These are phyloP conservation scores for Romanogobio albipinnatus DNA, from an alignment of 2,113 vertebrate species.

Conservation along the genomic window DNA sequence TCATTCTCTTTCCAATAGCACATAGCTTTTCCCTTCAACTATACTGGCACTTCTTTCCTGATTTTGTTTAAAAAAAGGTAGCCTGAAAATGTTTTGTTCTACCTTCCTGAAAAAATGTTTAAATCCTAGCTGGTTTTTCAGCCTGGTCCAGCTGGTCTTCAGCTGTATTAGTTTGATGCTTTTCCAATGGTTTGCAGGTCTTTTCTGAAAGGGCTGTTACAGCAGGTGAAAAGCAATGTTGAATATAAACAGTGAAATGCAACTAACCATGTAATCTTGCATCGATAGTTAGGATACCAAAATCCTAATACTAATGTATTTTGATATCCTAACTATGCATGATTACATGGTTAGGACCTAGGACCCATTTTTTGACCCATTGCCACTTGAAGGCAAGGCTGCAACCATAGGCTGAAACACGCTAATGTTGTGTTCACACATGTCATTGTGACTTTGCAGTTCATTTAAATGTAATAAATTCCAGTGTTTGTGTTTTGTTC, in stretches of 20 bases:
- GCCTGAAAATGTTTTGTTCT: background rate
- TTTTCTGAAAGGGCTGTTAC: background rate
- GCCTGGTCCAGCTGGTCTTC: background rate
- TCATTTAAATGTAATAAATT: too few relatives aligned
- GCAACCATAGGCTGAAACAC: too few relatives aligned
- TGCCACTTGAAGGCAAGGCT: too few relatives aligned
- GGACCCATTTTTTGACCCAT: too few relatives aligned
- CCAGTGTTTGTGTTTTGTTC: too few relatives aligned
- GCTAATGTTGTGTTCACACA: too few relatives aligned
- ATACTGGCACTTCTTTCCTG: constrained; percentile 14
- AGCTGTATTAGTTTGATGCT: background rate
- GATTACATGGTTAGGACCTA: background rate
- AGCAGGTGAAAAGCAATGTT: background rate
- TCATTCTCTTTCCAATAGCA: constrained; percentile 25
- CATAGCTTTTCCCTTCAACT: constrained; percentile 2
- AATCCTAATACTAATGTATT: background rate
- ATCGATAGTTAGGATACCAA: background rate
- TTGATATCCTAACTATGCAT: background rate
- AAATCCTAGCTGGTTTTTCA: background rate
- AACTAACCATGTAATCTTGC: background rate
- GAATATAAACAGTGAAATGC: background rate
- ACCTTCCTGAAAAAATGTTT: background rate
- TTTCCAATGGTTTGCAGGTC: background rate
- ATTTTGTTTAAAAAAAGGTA: background rate
- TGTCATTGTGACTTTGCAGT: too few relatives aligned